Conservation (phyloP, 2,113 vertebrate species). For the Mobula birostris region DNA sequence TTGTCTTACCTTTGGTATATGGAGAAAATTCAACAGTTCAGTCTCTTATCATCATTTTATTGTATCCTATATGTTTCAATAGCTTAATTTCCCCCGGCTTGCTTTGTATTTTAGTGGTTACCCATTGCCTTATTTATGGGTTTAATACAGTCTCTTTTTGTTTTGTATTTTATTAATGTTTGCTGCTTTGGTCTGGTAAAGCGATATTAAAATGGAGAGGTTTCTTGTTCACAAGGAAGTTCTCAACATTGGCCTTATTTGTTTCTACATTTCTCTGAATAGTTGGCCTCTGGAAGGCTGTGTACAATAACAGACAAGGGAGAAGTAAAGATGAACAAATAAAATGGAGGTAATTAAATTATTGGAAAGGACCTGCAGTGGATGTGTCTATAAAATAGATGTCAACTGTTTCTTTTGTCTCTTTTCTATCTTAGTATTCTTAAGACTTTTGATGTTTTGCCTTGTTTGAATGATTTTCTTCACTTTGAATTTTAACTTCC, state of each 20-base stretch:
- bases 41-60: neutral
- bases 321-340: neutral
- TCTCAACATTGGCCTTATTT: neutral
- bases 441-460: neutral
- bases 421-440: neutral
- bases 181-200: neutral
- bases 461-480: neutral
- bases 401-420: neutral
- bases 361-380: neutral
- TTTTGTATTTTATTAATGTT: neutral
- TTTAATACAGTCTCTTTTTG: no score
- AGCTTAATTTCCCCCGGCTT: neutral
- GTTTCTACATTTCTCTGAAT: constrained; percentile 17
- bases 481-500: neutral
- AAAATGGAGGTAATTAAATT: neutral
- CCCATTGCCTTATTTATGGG: neutral
- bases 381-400: neutral
- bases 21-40: neutral
- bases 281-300: neutral
- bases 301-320: neutral
- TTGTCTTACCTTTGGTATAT: neutral
- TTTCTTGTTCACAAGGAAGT: neutral
- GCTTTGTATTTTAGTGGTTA: neutral
- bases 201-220: neutral
- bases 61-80: neutral